phyloP scores from a whole-genome alignment of 2,113 vertebrate species.

The Sorex araneus region DNA sequence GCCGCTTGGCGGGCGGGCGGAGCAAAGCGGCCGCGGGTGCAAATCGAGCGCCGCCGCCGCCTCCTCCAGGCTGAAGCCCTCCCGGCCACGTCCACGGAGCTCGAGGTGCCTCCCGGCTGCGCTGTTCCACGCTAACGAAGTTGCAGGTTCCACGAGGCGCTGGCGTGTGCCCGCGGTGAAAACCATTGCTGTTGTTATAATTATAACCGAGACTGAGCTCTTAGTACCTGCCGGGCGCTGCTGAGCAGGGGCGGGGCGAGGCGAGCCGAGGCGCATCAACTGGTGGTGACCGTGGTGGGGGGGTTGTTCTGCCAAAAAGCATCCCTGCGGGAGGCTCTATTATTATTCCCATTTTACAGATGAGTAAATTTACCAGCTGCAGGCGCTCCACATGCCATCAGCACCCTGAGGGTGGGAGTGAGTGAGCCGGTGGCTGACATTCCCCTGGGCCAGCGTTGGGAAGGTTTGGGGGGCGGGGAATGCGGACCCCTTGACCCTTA shows the following conservation, averaged over 20 bases:
- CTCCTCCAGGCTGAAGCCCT: too few relatives aligned
- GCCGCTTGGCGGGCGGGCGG: not conserved
- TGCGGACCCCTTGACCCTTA: too few relatives aligned
- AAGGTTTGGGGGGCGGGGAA: too few relatives aligned
- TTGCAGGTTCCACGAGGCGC: not conserved
- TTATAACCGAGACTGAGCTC: not conserved
- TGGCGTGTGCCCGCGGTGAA: not conserved
- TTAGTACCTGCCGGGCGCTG: not conserved
- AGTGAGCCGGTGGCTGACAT: not conserved
- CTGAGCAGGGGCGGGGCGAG: too few relatives aligned
- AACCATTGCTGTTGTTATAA: not conserved
- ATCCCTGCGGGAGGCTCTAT: not conserved
- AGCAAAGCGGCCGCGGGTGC: not conserved
- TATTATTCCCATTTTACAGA: constrained; percentile 68
- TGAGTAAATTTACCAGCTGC: not conserved
- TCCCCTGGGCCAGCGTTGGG: too few relatives aligned
- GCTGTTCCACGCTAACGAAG: not conserved
- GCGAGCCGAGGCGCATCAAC: not conserved
- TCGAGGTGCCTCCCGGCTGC: not conserved
- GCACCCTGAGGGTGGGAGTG: not conserved
- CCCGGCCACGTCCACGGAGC: not conserved
- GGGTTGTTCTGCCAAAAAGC: too few relatives aligned
- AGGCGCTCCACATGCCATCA: not conserved
- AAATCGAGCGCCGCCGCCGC: not conserved
- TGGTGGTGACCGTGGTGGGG: not conserved